Percentiles rank a stretch among this genome's conserved stretches.
phyloP scores from a whole-genome alignment of 2,797 vertebrate genomes.

The Hydrocynus forskahlii region DNA sequence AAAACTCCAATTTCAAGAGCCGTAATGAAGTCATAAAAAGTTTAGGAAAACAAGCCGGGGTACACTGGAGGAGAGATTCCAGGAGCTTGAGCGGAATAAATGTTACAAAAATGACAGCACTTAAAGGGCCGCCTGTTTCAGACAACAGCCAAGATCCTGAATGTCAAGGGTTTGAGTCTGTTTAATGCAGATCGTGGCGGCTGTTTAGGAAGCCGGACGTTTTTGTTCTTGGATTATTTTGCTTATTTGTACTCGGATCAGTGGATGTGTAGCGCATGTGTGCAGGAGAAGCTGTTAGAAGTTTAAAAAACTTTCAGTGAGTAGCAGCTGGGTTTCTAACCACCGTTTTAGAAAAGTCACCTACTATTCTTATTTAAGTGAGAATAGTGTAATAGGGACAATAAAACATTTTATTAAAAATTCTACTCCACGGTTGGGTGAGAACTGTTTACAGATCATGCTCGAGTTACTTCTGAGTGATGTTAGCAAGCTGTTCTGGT shows the following conservation, averaged over 20 bases:
- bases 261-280: too few species aligned
- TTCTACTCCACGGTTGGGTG: background rate
- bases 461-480: background rate
- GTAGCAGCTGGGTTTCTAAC: background rate
- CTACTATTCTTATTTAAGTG: too few species aligned
- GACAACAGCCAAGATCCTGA: conserved; percentile 52
- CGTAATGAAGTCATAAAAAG: conserved; percentile 65
- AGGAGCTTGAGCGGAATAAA: conserved; percentile 56
- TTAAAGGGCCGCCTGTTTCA: conserved; percentile 50
- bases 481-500: background rate
- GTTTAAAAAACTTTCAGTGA: background rate
- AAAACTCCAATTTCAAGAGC: conserved; percentile 55
- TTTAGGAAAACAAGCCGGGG: conserved; percentile 62
- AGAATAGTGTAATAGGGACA: background rate
- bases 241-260: background rate
- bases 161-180: conserved; percentile 37
- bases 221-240: background rate
- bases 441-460: background rate
- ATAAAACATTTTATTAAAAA: background rate
- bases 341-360: too few species aligned
- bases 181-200: conserved; percentile 43
- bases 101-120: conserved; percentile 49
- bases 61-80: conserved; percentile 58
- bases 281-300: background rate
- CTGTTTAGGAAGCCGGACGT: conserved; percentile 9